Base-by-base conservation (phyloP, 2,888 invertebrate species). In the Drosophila cyrtoloma region DNA sequence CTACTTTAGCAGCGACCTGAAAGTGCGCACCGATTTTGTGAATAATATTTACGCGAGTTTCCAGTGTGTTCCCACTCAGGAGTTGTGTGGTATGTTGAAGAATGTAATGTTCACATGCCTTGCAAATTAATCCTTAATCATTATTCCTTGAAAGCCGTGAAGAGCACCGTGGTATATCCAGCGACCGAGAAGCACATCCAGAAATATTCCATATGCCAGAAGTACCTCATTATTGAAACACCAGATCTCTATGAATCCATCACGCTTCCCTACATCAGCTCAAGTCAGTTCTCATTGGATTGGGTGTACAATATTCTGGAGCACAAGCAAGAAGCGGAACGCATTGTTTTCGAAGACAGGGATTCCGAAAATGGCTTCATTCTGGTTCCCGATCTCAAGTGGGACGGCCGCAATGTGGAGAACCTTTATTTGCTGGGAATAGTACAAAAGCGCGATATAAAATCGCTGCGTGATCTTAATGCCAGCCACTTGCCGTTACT, bases 271-370 rank as follows among this genome's bases (percentile, higher is more conserved):
- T 95, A 96, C 93, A 94, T 99, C 61, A 94, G 95, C 51, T 94
- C 95, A 55, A 96, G 96, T 71, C 96, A 97, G 86, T 97, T 98
- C 84, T 96, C 96, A 89, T 94, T 98, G 67, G 96, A 97, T 97
- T 99, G 99, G 99, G 97, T 99, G 0, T 97, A 97, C 93, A 99
- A 99, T 93, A 98, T 99, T 75, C 93, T 99, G 62, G 97, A 98
- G 66, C 98, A 98, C 89, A 97, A 97, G 92, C 96, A 96, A 56
- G 99, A 99, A 94, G 94, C 95, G 3, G 99, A 99, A 32, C 95
- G 98, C 77, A 96, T 99, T 57, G 94, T 98, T 9, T 97, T 95
- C 92, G 97, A 97, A 92, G 97, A 98, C 93, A 86, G 95, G 7
- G 94, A 95, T 83, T 95, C 96, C 2, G 95, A 95, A 53, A 95